Conservation (phyloP, 2,888 invertebrate species). For the Lutraria lutraria region DNA sequence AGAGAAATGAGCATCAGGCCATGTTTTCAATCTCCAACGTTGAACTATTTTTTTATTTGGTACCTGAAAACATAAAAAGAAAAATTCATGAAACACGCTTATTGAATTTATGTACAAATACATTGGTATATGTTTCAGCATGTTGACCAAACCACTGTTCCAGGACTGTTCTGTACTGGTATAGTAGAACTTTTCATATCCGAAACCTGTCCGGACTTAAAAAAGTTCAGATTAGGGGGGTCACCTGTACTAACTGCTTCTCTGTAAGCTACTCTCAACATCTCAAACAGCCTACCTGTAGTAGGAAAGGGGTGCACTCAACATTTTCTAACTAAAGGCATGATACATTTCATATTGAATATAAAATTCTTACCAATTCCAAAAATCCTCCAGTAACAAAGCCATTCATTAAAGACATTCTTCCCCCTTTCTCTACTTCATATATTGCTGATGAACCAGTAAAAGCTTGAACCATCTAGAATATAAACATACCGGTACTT, state of each 20-base stretch:
- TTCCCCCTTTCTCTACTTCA: slow-evolving; percentile 94
- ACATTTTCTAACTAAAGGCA: too few species aligned
- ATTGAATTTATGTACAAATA: too few species aligned
- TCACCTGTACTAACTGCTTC: too few species aligned
- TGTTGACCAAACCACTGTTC: too few species aligned
- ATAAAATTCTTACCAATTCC: slow-evolving; percentile 89
- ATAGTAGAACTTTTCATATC: too few species aligned
- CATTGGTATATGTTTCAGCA: too few species aligned
- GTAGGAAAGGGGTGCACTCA: too few species aligned
- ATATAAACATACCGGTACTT: slow-evolving; percentile 60
- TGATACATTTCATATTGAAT: not conserved
- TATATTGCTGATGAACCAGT: slow-evolving; percentile 92
- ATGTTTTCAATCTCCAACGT: slow-evolving; percentile 97
- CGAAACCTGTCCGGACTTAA: too few species aligned
- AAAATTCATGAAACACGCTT: not conserved
- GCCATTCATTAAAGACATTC: slow-evolving; percentile 96
- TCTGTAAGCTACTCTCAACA: too few species aligned
- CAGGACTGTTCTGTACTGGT: too few species aligned
- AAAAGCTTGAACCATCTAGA: slow-evolving; percentile 95
- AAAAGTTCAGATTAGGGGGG: too few species aligned
- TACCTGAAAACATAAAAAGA: slow-evolving; percentile 86
- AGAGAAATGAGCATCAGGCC: slow-evolving; percentile 97
- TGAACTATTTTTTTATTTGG: slow-evolving; percentile 94
- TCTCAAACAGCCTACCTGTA: too few species aligned
- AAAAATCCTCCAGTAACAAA: slow-evolving; percentile 96